Evolutionary conservation across 2,113 vertebrate genomes (phyloP), one percentile per base, ranked within the genome.

Genomic region (Myiopsitta monachus): DNA sequence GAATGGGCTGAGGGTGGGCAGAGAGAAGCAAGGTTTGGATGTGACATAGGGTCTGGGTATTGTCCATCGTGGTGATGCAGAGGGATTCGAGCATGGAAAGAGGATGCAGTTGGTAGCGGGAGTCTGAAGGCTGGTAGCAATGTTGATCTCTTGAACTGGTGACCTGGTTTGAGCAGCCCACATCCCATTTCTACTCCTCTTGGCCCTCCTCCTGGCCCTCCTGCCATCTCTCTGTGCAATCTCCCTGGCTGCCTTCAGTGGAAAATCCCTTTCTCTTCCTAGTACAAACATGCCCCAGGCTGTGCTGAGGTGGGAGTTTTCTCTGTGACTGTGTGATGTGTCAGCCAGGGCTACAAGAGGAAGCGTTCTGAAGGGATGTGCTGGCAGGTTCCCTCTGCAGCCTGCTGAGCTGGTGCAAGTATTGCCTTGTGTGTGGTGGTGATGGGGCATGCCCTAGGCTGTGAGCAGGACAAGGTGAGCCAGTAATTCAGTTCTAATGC

Each of bases 11-110:
- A 41, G 52, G 30, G 18, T 39, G 36, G 44, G 13, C 82, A 49
- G 74, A 70, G 70, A 26, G 68, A 7, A 9, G 31, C 33, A 12
- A 30, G 38, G 27, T 27, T 46, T n/a, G 44, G 59, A 43, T 2
- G 1, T 26, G 41, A n/a, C 0, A 0, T 4, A 28, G 88, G 24
- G 4, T 69, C 72, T 0, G 0, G 79, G 7, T 31, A 15, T 0
- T 2, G 2, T 36, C 44, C 2, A 0, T 83, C 1, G 0, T 18
- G 81, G 10, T 2, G 2, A 17, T 44, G 52, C 49, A 52, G 76
- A 63, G 44, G 63, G 57, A 31, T 51, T 36, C 27, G 44, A 74
- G 78, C 36, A 18, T 62, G 59, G 59, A 12, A 62, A 18, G 59
- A 38, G 59, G 59, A 39, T 27, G 16, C 59, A 39, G 59, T 23